A percentile compares a stretch with the other conserved stretches of the same genome.
Evolutionary conservation across 2,113 vertebrate genomes (phyloP).

Genomic region (Pica pica): DNA sequence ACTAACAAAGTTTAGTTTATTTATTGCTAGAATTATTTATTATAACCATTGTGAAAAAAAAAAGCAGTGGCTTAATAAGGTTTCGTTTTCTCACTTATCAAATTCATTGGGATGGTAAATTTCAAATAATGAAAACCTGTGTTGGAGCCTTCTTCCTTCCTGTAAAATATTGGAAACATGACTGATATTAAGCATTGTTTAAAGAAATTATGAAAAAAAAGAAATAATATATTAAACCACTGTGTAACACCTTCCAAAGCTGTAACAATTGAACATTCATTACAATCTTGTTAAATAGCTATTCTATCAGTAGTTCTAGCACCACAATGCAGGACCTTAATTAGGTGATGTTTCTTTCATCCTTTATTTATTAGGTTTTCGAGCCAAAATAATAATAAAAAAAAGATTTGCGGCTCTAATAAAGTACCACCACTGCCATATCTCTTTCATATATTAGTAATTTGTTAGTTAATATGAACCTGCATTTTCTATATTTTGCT

Average conservation of each 20-base stretch:
- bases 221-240: not conserved
- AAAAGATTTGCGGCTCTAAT: slow-evolving; percentile 34
- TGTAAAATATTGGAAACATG: slow-evolving; percentile 20
- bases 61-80: not conserved
- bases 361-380: slow-evolving; percentile 52
- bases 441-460: slow-evolving; percentile 54
- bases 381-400: slow-evolving; percentile 27
- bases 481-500: slow-evolving; percentile 21
- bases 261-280: not conserved
- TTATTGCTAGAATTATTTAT: slow-evolving; percentile 32
- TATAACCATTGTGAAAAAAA: not conserved
- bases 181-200: not conserved
- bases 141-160: not conserved
- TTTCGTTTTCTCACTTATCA: slow-evolving; percentile 40
- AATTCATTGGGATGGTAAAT: slow-evolving; percentile 16
- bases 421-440: not conserved
- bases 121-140: slow-evolving; percentile 46
- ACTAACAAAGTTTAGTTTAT: slow-evolving; percentile 15
- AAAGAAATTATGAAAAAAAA: not conserved
- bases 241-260: not conserved
- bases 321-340: slow-evolving; percentile 38
- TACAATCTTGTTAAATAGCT: slow-evolving; percentile 7
- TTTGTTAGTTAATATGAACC: slow-evolving; percentile 20
- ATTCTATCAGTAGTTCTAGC: not conserved
- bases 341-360: slow-evolving; percentile 51